Conservation (phyloP, 2,113 vertebrate species). For the Dicrurus megarhynchus region DNA sequence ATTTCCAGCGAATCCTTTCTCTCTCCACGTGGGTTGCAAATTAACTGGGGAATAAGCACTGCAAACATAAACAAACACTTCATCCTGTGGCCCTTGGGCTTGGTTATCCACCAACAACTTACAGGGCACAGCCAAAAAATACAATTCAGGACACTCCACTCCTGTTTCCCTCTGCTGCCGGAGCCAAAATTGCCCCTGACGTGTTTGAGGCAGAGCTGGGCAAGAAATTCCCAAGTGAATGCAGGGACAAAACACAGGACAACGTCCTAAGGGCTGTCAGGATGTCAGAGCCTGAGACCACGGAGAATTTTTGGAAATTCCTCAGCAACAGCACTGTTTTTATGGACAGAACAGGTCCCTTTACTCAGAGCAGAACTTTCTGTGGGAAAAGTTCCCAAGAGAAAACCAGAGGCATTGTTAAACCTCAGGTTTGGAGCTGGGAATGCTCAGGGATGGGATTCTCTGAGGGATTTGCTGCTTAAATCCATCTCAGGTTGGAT, state of each 20-base stretch:
- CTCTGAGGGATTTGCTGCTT: background rate
- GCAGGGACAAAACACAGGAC: background rate
- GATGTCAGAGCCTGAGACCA: background rate
- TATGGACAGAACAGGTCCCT: background rate
- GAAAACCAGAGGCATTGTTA: background rate
- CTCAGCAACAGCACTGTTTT: background rate
- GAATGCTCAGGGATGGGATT: background rate
- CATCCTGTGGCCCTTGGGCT: background rate
- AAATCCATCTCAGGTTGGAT: background rate
- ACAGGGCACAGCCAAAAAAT: background rate
- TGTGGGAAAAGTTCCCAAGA: background rate
- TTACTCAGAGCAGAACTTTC: background rate
- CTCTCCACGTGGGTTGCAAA: background rate
- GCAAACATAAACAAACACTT: slow-evolving; percentile 13
- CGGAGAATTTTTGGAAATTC: background rate
- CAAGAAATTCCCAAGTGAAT: background rate
- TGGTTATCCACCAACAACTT: background rate
- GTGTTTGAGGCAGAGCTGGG: background rate
- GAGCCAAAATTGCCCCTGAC: background rate
- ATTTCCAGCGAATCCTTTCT: background rate
- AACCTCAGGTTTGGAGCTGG: background rate
- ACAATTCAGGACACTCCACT: background rate
- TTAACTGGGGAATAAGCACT: background rate
- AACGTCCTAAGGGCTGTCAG: background rate
- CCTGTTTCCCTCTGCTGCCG: background rate